A percentile compares a stretch with the other conserved stretches of the same genome.
Conservation (phyloP, 1,140 invertebrate species). For the Papilio xuthus region DNA sequence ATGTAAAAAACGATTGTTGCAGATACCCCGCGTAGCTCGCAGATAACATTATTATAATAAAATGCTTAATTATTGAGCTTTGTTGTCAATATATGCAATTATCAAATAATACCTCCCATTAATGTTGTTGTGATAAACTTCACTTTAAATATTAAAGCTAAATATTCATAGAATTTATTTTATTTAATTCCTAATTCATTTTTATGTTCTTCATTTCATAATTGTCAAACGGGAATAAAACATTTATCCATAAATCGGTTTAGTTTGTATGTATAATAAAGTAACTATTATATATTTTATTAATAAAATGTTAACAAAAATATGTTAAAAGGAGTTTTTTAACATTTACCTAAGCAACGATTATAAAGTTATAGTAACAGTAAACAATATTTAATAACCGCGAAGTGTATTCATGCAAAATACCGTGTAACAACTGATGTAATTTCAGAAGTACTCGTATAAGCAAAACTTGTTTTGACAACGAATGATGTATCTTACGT, state of each 20-base stretch:
- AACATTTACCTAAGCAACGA: not conserved
- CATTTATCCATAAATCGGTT: too few relatives aligned
- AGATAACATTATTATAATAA: slow-evolving; percentile 5
- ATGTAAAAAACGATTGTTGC: slow-evolving; percentile 42
- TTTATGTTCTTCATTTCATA: not conserved
- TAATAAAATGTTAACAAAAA: not conserved
- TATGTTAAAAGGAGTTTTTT: not conserved
- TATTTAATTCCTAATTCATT: too few relatives aligned
- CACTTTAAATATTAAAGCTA: too few relatives aligned
- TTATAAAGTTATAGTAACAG: slow-evolving; percentile 24
- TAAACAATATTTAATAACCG: slow-evolving; percentile 33
- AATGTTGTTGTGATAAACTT: not conserved
- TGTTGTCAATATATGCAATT: not conserved
- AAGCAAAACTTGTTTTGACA: slow-evolving; percentile 33
- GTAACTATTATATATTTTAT: too few relatives aligned
- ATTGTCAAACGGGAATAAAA: not conserved
- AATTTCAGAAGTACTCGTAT: slow-evolving; percentile 31
- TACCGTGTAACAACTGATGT: slow-evolving; percentile 31
- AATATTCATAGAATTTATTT: too few relatives aligned
- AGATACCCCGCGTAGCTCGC: not conserved
- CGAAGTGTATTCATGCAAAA: slow-evolving; percentile 28
- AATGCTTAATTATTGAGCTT: not conserved
- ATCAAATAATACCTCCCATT: not conserved
- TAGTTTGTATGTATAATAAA: too few relatives aligned
- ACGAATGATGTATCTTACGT: slow-evolving; percentile 29